These are phyloP conservation scores for Bicyclus anynana DNA, from an alignment of 1,140 invertebrate species.

Conservation along the genomic window DNA sequence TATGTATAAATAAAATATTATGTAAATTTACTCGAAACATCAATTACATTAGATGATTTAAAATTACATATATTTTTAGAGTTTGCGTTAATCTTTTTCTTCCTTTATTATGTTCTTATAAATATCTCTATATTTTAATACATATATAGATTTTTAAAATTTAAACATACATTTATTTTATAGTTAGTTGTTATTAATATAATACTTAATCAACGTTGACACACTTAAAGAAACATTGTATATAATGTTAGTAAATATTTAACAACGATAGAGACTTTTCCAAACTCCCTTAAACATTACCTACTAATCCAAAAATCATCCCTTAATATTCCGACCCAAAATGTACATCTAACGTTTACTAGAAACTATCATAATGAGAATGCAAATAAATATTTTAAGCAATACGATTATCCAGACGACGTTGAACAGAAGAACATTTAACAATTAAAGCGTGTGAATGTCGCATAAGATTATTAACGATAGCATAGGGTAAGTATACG, in stretches of 20 bases:
- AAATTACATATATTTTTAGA: constrained; percentile 17
- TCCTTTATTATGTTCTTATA: constrained; percentile 19
- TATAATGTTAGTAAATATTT: constrained; percentile 55
- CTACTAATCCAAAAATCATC: constrained; percentile 11
- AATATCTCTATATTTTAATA: constrained; percentile 22
- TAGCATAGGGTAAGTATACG: constrained; percentile 10
- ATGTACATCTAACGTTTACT: constrained; percentile 27
- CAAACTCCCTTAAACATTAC: constrained; percentile 43
- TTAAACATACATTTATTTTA: constrained; percentile 44
- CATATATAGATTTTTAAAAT: constrained; percentile 29
- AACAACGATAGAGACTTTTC: constrained; percentile 61
- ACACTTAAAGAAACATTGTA: constrained; percentile 55
- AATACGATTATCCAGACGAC: constrained; percentile 41
- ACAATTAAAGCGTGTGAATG: constrained; percentile 54
- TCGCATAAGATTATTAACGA: constrained; percentile 23
- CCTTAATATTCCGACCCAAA: constrained; percentile 16
- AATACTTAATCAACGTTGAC: constrained; percentile 50
- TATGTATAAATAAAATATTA: constrained; percentile 23
- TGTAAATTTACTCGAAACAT: constrained; percentile 31
- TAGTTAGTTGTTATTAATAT: constrained; percentile 36
- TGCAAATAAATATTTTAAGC: constrained; percentile 32
- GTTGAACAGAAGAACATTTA: constrained; percentile 55
- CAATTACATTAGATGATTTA: constrained; percentile 14
- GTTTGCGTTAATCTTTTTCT: constrained; percentile 8
- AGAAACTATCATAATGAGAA: constrained; percentile 33